Evolutionary conservation across 2,113 vertebrate species (phyloP).

Genomic region (Riparia riparia): DNA sequence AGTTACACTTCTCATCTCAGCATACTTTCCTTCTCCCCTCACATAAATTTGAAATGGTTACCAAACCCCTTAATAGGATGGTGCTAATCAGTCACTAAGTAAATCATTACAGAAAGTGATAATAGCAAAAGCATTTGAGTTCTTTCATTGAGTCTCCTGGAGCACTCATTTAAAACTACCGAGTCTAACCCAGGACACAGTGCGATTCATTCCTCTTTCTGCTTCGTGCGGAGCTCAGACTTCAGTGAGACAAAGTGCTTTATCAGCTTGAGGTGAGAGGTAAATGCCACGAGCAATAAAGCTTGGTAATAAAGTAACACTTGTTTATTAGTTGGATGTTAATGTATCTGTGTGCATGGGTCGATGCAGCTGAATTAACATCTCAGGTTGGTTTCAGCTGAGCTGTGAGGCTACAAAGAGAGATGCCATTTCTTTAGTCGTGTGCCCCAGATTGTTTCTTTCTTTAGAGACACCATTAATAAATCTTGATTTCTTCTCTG

Average conservation of each 20-base stretch:
- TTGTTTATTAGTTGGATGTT: not conserved
- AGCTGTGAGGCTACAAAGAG: not conserved
- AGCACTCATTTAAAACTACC: constrained; percentile 22
- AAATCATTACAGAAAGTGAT: constrained; percentile 27
- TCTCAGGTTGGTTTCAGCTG: not conserved
- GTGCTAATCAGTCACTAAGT: not conserved
- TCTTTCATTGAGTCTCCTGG: constrained; percentile 14
- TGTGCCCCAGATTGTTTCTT: not conserved
- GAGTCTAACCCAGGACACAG: not conserved
- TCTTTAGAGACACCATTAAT: not conserved
- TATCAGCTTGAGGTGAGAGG: not conserved
- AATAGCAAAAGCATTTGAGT: not conserved
- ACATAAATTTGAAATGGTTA: not conserved
- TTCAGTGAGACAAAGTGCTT: not conserved
- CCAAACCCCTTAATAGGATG: not conserved
- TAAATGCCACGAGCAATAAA: not conserved
- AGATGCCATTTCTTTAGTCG: fast-evolving
- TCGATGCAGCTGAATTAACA: not conserved
- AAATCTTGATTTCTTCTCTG: not conserved
- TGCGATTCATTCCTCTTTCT: not conserved
- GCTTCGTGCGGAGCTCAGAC: not conserved
- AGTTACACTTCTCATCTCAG: not conserved
- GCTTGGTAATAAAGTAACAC: not conserved
- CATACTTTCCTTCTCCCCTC: not conserved
- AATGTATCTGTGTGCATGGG: not conserved